These are phyloP conservation scores for Mystacornis crossleyi DNA, from an alignment of 2,113 vertebrate species.

Conservation along the genomic window DNA sequence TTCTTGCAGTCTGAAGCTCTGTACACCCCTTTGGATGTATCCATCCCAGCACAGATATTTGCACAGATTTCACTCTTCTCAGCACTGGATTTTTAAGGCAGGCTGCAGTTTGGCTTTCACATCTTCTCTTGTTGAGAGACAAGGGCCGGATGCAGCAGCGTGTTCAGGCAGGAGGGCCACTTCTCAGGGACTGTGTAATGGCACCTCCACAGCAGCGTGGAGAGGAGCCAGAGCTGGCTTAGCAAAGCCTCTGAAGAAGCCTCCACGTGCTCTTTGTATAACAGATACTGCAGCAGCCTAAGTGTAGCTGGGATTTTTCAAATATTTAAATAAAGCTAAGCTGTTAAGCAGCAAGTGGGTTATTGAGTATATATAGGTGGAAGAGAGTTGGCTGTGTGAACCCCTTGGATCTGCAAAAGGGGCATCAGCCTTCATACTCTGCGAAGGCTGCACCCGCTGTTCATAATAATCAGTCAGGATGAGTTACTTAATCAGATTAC, in stretches of 20 bases:
- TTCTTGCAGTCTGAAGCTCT: not conserved
- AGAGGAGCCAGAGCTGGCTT: not conserved
- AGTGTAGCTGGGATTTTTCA: not conserved
- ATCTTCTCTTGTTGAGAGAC: not conserved
- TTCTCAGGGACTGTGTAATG: not conserved
- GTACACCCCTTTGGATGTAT: not conserved
- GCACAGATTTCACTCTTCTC: accelerated
- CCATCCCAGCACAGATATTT: not conserved
- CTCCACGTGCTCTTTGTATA: not conserved
- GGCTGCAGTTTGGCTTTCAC: not conserved
- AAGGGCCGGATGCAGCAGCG: not conserved
- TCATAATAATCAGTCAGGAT: not conserved
- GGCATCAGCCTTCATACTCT: not conserved
- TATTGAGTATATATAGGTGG: not conserved
- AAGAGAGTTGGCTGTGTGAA: not conserved
- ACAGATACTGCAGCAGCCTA: not conserved
- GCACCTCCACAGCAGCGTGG: accelerated
- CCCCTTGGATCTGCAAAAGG: accelerated
- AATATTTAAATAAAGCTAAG: not conserved
- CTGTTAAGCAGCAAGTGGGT: not conserved
- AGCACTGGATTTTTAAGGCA: not conserved
- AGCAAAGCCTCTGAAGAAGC: not conserved
- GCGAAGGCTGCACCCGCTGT: not conserved
- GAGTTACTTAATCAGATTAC: not conserved
- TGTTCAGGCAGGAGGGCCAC: not conserved